A percentile compares a stretch with the other conserved stretches of the same genome.
Conservation (phyloP, 2,113 vertebrate genomes). For the Rhynchomys soricoides region DNA sequence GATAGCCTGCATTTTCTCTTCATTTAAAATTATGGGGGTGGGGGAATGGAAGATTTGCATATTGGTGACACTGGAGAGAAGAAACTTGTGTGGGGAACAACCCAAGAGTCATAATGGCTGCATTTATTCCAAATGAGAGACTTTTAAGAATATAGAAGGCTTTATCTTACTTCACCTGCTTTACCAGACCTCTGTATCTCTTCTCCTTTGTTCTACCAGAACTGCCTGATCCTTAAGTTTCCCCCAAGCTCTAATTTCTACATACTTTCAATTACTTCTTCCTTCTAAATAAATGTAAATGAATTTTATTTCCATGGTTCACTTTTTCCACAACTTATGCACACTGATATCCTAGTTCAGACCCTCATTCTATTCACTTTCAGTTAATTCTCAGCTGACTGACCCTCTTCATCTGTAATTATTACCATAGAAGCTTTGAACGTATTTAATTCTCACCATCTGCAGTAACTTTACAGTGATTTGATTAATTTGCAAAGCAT, state of each 20-base stretch:
- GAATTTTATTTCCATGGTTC: constrained; percentile 81
- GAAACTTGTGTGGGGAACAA: constrained; percentile 39
- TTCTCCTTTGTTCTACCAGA: not conserved
- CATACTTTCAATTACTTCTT: constrained; percentile 71
- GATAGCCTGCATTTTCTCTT: not conserved
- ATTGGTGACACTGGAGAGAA: not conserved
- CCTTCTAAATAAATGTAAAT: constrained; percentile 77
- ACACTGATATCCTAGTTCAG: constrained; percentile 81
- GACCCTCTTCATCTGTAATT: constrained; percentile 89
- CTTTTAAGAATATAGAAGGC: constrained; percentile 53
- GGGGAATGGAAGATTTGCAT: constrained; percentile 58
- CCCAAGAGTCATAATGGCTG: constrained; percentile 46
- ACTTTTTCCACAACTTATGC: constrained; percentile 76
- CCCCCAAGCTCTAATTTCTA: constrained; percentile 73
- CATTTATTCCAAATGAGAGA: not conserved
- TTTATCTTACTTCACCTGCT: not conserved
- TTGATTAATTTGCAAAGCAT: constrained; percentile 86
- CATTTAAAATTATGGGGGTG: constrained; percentile 54
- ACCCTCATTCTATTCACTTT: constrained; percentile 85
- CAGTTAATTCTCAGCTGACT: constrained; percentile 87
- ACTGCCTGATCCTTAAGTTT: constrained; percentile 55
- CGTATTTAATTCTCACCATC: constrained; percentile 86
- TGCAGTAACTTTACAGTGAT: constrained; percentile 87
- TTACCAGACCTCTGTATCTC: not conserved
- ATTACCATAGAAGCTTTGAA: constrained; percentile 87